These are phyloP conservation scores for Puma concolor DNA, from an alignment of 2,113 vertebrate genomes.

Conservation along the genomic window DNA sequence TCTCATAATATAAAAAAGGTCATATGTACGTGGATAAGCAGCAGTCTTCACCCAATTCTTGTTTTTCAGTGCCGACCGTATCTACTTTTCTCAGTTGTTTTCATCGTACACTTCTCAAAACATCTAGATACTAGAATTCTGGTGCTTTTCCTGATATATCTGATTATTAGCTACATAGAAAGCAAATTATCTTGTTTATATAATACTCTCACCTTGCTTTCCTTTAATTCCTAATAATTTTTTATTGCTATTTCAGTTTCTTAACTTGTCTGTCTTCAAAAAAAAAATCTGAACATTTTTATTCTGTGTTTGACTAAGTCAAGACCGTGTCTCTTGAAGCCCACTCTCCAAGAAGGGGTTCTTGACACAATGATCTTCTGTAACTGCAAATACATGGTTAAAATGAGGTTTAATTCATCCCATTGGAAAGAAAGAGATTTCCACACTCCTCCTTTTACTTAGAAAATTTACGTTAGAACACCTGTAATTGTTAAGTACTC, in stretches of 20 bases:
- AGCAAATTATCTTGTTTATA: not conserved
- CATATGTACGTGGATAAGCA: not conserved
- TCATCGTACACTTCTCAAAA: not conserved
- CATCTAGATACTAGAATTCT: not conserved
- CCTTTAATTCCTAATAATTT: not conserved
- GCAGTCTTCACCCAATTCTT: not conserved
- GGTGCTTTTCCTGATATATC: not conserved
- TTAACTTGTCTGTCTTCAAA: not conserved
- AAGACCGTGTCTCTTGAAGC: not conserved
- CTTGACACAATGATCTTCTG: not conserved
- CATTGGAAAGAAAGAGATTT: not conserved
- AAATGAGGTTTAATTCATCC: not conserved
- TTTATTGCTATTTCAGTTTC: not conserved
- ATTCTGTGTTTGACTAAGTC: not conserved
- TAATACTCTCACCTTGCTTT: not conserved
- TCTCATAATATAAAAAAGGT: not conserved
- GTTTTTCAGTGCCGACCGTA: not conserved
- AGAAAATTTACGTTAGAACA: not conserved
- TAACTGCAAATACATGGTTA: not conserved
- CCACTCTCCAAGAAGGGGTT: not conserved
- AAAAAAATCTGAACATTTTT: not conserved
- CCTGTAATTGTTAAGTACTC: not conserved
- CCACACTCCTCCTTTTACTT: not conserved
- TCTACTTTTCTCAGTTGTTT: not conserved
- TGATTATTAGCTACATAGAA: not conserved